Evolutionary conservation across 2,888 invertebrate species (phyloP).

Genomic region (Tetragnatha montana): DNA sequence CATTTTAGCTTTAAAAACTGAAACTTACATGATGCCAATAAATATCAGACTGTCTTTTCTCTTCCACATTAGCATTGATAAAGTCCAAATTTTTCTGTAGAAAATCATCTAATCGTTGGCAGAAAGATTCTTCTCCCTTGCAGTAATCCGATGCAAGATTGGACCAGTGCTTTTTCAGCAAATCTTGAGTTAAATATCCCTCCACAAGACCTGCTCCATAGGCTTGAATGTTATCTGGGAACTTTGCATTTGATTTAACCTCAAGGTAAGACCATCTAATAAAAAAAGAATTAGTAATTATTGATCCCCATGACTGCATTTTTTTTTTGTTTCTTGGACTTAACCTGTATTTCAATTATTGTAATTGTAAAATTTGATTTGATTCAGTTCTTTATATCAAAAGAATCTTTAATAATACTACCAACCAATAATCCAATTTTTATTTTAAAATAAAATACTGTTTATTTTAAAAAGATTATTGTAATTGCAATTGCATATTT

Average conservation of each 20-base stretch:
- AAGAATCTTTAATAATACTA: no score
- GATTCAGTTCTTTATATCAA: no score
- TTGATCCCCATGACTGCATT: no score
- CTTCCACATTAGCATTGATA: constrained; percentile 80
- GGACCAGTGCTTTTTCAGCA: constrained; percentile 87
- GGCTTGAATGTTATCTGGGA: constrained; percentile 87
- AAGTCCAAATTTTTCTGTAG: constrained; percentile 82
- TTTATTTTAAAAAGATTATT: no score
- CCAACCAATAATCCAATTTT: no score
- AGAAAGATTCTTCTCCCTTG: constrained; percentile 78
- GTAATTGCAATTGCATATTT: no score
- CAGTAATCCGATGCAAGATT: constrained; percentile 83
- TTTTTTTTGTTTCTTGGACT: no score
- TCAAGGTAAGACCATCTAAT: constrained; percentile 67
- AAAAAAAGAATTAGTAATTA: neutral
- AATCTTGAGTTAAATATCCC: constrained; percentile 87
- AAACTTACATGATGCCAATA: constrained; percentile 88
- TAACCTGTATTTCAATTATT: no score
- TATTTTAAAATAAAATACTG: no score
- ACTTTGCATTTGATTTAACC: constrained; percentile 75
- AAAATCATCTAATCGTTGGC: constrained; percentile 82
- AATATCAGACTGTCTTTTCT: constrained; percentile 79
- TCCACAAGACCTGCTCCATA: constrained; percentile 90
- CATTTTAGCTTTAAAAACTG: no score
- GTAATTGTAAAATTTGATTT: no score